Evolutionary conservation across 1,140 invertebrate species (phyloP), one percentile per base, ranked within the genome.

Genomic region (Radopholus similis): DNA sequence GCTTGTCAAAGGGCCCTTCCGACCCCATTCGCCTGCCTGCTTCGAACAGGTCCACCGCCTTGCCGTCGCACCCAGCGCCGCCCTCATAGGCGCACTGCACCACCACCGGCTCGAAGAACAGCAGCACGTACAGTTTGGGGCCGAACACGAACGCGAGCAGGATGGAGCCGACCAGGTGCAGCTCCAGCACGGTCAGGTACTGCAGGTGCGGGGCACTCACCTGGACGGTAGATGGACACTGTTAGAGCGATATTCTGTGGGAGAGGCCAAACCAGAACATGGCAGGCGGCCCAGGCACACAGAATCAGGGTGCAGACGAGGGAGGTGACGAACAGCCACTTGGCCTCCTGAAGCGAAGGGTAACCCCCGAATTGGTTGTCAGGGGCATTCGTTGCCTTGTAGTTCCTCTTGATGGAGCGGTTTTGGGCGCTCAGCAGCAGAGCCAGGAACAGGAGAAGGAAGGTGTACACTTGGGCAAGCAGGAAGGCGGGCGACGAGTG

Each of bases 61-160:
- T 66, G 5, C 38, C 30, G 34, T n/a, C 42, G 13, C 64, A 32
- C 21, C 38, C 15, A 5, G 26, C 35, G 35, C 51, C 40, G 13
- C 51, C 28, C 9, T 26, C 40, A 18, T 26, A 54, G 35, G 34
- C 42, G 34, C 62, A 78, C 59, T 82, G 77, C 32, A 80, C 80
- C 42, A 80, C 68, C 23, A 82, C 67, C 5, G 80, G 80, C 63
- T 80, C 80, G 57, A 81, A 80, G 32, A 71, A 75, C 2, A 80
- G 71, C 32, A 80, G 71, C 67, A 80, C 81, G 68, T 80, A 80
- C 34, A 80, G 67, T 47, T 80, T 80, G 4, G 78, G 78, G 11
- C 80, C 80, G 56, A 80, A 80, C 11, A 80, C 56, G 54, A 80
- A 75, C 23, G 47, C 66, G 37, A 80, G 65, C 26, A 80, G 68